phyloP scores from a whole-genome alignment of 2,888 invertebrate species.

The Apantesis nais region DNA sequence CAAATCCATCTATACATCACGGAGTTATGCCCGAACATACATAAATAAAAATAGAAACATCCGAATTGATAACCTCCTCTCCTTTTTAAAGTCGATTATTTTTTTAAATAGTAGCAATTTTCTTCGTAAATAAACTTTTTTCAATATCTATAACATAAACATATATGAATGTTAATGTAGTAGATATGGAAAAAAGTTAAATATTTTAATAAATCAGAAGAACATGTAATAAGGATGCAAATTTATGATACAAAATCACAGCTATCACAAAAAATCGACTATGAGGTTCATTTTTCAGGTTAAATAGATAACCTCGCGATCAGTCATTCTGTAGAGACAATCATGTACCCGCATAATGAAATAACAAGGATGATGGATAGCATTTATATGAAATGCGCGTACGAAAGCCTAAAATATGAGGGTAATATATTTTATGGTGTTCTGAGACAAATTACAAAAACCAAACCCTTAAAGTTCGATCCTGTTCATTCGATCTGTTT shows the following conservation, averaged over 20 bases:
- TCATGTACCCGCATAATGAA: constrained; percentile 17
- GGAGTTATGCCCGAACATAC: too few relatives aligned
- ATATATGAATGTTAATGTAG: too few relatives aligned
- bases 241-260: neutral
- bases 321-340: constrained; percentile 18
- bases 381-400: constrained; percentile 2
- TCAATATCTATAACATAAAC: too few relatives aligned
- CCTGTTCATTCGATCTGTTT: neutral
- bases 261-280: neutral
- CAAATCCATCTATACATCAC: too few relatives aligned
- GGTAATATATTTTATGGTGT: neutral
- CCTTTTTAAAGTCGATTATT: too few relatives aligned
- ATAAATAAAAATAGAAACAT: too few relatives aligned
- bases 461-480: neutral
- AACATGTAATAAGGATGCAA: neutral
- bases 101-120: neutral
- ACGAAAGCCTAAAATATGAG: neutral
- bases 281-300: constrained; percentile 4
- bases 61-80: too few relatives aligned
- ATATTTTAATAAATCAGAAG: neutral
- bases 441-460: neutral
- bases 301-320: constrained; percentile 18
- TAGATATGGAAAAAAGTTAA: neutral
- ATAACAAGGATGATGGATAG: constrained; percentile 25
- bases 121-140: neutral